Percentiles rank a stretch among this genome's conserved stretches.
Evolutionary conservation across 2,797 vertebrate genomes (phyloP).

Genomic region (Moxostoma hubbsi): DNA sequence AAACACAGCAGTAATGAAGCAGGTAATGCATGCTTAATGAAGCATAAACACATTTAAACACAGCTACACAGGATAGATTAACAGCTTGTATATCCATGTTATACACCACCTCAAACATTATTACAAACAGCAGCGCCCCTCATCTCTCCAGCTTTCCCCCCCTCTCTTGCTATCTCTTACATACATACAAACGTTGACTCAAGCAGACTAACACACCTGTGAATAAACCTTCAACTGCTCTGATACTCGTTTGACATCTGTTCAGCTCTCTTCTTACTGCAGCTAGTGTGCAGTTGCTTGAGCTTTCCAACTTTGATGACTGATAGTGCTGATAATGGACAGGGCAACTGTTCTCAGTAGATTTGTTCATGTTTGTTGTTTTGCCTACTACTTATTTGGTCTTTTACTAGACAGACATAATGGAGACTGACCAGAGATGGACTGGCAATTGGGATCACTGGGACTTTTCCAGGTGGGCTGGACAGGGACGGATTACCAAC

Average conservation of each 20-base stretch:
- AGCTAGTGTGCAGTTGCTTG: background rate
- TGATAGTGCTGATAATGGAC: slow-evolving; percentile 32
- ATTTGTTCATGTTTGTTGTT: background rate
- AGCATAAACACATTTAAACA: slow-evolving; percentile 76
- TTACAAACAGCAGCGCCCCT: slow-evolving; percentile 24
- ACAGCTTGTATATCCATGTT: slow-evolving; percentile 43
- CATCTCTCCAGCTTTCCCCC: slow-evolving; percentile 21
- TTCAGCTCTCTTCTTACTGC: slow-evolving; percentile 8
- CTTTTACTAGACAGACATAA: background rate
- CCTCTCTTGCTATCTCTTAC: slow-evolving; percentile 11
- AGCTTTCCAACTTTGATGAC: background rate
- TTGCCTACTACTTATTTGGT: background rate
- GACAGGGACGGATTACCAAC: no score
- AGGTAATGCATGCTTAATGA: slow-evolving; percentile 86
- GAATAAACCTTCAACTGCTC: slow-evolving; percentile 50
- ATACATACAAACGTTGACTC: slow-evolving; percentile 26
- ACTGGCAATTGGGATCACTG: no score
- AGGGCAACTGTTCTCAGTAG: background rate
- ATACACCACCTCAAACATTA: slow-evolving; percentile 44
- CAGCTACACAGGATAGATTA: slow-evolving; percentile 45
- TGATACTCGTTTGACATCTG: slow-evolving; percentile 51
- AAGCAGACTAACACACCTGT: slow-evolving; percentile 35
- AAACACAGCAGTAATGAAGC: slow-evolving; percentile 78
- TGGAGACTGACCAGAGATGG: background rate
- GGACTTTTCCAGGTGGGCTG: no score